These are phyloP conservation scores for Colossoma macropomum DNA, from an alignment of 2,113 vertebrate genomes.

Conservation along the genomic window DNA sequence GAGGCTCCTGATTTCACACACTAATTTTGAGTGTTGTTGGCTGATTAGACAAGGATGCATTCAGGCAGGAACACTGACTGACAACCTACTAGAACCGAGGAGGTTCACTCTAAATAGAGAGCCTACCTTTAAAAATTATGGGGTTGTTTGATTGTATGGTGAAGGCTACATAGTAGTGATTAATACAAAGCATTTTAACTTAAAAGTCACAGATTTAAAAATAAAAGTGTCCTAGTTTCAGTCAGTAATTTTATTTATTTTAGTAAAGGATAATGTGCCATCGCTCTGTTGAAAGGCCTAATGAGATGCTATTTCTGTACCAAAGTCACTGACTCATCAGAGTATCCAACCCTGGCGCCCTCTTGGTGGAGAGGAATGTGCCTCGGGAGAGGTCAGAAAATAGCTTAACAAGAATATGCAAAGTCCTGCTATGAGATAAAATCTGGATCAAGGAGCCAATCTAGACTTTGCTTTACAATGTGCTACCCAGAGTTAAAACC, in stretches of 20 bases:
- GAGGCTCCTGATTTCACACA: conserved; percentile 46
- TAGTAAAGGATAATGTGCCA: conserved; percentile 10
- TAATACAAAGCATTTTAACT: background rate
- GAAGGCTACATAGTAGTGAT: background rate
- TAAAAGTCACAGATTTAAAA: background rate
- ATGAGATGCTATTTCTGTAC: conserved; percentile 50
- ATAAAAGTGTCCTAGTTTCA: background rate
- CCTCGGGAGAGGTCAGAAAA: conserved; percentile 32
- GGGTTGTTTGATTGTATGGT: background rate
- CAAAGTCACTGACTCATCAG: conserved; percentile 35
- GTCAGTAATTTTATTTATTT: conserved; percentile 26
- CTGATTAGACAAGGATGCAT: conserved; percentile 15
- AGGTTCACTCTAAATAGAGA: background rate
- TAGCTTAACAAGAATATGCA: conserved; percentile 23
- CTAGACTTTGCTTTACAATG: conserved; percentile 54
- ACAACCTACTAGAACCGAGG: background rate
- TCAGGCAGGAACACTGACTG: background rate
- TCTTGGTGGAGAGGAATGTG: conserved; percentile 38
- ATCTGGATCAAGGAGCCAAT: conserved; percentile 61
- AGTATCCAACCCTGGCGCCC: conserved; percentile 14
- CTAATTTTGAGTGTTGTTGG: conserved; percentile 23
- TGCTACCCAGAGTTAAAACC: conserved; percentile 51
- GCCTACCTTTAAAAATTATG: background rate
- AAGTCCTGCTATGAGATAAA: conserved; percentile 58
- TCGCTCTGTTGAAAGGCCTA: conserved; percentile 1